phyloP scores from a whole-genome alignment of 2,797 vertebrate species.

The Rachycentron canadum region DNA sequence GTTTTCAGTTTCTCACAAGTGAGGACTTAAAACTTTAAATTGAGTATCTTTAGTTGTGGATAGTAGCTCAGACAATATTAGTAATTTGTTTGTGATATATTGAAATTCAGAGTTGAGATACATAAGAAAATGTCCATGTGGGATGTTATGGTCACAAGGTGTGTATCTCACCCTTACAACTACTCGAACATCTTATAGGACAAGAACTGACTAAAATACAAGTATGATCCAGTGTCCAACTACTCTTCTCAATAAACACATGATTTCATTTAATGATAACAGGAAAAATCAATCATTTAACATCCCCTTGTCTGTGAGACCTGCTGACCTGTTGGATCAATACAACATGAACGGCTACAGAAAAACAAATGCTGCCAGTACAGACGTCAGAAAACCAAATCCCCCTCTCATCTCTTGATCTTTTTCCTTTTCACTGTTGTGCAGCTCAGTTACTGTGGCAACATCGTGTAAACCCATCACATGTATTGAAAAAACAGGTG shows the following conservation, averaged over 20 bases:
- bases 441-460: conserved; percentile 41
- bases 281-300: background rate
- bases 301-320: background rate
- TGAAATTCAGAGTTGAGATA: too few relatives aligned
- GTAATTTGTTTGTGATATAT: background rate
- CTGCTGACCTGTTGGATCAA: conserved; percentile 4
- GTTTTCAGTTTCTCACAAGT: background rate
- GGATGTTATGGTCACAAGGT: too few relatives aligned
- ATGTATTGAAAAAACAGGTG: conserved; percentile 22
- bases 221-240: background rate
- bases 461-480: conserved; percentile 30
- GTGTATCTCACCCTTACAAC: too few relatives aligned
- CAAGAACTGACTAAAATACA: background rate
- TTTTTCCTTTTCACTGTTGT: conserved; percentile 3
- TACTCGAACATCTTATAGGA: background rate
- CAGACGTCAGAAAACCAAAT: background rate
- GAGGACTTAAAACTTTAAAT: background rate
- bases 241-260: background rate
- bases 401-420: background rate
- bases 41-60: background rate
- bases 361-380: background rate
- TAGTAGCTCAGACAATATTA: background rate
- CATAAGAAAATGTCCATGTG: too few relatives aligned
- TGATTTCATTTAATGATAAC: background rate
- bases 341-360: background rate